phyloP scores from a whole-genome alignment of 2,888 invertebrate genomes.

The Harpalus rufipes region DNA sequence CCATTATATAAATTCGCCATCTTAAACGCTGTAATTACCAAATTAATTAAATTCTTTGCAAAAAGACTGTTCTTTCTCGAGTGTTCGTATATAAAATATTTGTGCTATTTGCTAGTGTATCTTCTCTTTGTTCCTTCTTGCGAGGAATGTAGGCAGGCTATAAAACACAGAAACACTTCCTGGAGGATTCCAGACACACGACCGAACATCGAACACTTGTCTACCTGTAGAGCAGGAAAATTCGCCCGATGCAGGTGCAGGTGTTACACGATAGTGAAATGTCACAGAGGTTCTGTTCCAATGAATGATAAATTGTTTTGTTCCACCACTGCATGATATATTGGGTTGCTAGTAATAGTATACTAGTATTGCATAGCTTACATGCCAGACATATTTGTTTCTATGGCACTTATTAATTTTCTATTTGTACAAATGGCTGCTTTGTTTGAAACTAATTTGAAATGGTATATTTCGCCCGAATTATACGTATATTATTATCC shows the following conservation, averaged over 20 bases:
- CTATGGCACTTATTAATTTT: not conserved
- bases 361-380: not conserved
- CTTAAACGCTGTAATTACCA: not conserved
- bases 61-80: not conserved
- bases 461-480: too few relatives aligned
- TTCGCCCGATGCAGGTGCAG: not conserved
- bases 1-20: not conserved
- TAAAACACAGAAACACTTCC: constrained; percentile 21
- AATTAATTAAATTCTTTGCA: not conserved
- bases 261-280: not conserved
- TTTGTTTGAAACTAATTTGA: not conserved
- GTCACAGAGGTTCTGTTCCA: not conserved
- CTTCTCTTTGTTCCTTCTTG: constrained; percentile 9
- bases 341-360: not conserved
- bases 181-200: constrained; percentile 1
- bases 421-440: not conserved
- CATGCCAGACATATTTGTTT: not conserved
- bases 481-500: too few relatives aligned
- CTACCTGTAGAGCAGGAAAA: not conserved
- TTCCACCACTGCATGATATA: not conserved
- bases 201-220: constrained; percentile 9
- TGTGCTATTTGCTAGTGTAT: not conserved
- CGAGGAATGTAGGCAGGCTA: not conserved
- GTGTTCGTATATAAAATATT: not conserved
- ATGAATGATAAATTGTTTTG: not conserved